A percentile compares a stretch with the other conserved stretches of the same genome.
Evolutionary conservation across 2,888 invertebrate genomes (phyloP).

Genomic region (Tridacna crocea): DNA sequence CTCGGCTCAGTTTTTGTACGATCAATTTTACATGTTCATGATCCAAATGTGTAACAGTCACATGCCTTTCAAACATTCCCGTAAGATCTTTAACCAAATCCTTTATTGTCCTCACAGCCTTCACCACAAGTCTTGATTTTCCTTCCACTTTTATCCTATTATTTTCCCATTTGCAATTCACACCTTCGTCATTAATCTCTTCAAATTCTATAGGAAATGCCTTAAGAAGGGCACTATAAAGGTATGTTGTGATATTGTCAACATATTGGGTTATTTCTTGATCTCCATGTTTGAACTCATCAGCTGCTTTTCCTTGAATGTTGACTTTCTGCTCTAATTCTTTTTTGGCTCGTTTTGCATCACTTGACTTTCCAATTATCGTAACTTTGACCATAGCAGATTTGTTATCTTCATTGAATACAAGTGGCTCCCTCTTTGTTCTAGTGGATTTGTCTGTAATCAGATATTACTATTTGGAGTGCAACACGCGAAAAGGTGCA

Average conservation of each 20-base stretch:
- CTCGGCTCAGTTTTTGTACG: neutral
- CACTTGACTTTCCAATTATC: conserved; percentile 10
- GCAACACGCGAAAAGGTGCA: too few relatives aligned
- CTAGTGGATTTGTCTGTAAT: too few relatives aligned
- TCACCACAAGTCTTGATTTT: neutral
- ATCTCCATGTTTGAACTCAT: neutral
- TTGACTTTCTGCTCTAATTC: neutral
- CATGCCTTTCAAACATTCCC: neutral
- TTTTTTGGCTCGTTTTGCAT: neutral
- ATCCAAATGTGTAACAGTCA: neutral
- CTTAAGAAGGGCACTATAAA: neutral
- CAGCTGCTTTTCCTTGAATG: too few relatives aligned
- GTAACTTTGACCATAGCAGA: neutral
- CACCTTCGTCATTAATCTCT: conserved; percentile 3
- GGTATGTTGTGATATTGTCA: neutral
- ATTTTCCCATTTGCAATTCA: neutral
- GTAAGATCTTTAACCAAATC: conserved; percentile 3
- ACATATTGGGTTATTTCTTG: neutral
- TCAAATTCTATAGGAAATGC: neutral
- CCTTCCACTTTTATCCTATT: conserved; percentile 3
- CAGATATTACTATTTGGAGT: too few relatives aligned
- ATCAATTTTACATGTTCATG: neutral
- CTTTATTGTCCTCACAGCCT: conserved; percentile 1
- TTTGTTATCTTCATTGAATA: too few relatives aligned
- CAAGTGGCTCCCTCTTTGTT: too few relatives aligned